Base-by-base conservation (phyloP, 2,888 invertebrate species). In the Amphipoea lucens region DNA sequence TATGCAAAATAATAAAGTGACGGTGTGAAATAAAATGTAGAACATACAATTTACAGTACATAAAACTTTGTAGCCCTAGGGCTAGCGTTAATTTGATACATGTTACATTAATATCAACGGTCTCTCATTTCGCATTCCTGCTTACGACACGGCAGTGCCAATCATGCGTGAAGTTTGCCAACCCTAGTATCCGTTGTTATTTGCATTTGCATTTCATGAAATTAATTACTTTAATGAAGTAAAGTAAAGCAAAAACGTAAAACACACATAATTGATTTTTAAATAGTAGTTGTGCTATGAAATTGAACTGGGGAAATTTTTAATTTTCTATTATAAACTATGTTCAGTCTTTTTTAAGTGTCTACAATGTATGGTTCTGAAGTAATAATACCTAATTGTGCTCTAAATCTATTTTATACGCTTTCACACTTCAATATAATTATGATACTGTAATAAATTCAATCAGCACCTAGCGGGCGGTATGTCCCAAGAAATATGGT, bases 201-300 rank as follows among this genome's bases (percentile, higher is more conserved):
- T 79, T 81, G 72, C 72, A 88, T 89, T 88, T 86, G 87, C 83
- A 89, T 89, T 87, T 74, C 78, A 83, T 86, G 87, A 89, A 89
- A 90, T 85, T 82, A 83, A 82, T 84, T 74, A 82, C 76, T 81
- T 81, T 72, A 79, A 74, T 78, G 63, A 84, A 70, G 72, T 81
- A 54, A 74, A 78, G 45, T 78, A 68, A 81, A 80, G 71, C 85
- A 88, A 86, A 85, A 88, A 87, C 29, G 40, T 62, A 74, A 75
- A 76, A 77, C 60, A 66, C 68, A 54, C 20, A 29, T 88, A 87
- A 87, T 87, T 81, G 87, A 81, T 81, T 88, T 87, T 87, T 87
- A 81, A 87, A 84, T 69, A 76, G 80, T 76, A 54, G 74, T 74
- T 82, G 48, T 74, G 20, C 42, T 71, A 48, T 80, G 63, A 80